Evolutionary conservation across 2,113 vertebrate genomes (phyloP), one percentile per base, ranked within the genome.

Genomic region (Gila orcuttii): DNA sequence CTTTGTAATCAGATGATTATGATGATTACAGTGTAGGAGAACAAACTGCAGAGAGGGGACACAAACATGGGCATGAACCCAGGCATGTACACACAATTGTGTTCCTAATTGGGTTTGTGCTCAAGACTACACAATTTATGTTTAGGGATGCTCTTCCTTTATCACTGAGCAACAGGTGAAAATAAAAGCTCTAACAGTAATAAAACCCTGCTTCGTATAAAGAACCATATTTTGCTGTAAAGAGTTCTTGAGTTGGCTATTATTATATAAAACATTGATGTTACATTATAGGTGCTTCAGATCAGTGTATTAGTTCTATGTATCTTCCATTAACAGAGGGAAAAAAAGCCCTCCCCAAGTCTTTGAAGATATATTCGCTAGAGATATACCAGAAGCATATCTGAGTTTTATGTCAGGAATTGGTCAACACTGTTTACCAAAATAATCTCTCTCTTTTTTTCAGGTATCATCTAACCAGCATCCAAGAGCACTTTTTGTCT

Each of bases 1-100:
- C 84, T 47, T 71, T 80, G 79, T 88, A 87, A 89, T 89, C 86
- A 89, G 86, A 85, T 80, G 84, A 88, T 87, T 82, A 86, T 68
- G 71, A 80, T 69, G 60, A 84, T 77, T 84, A 69, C 55, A 55
- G 47, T 86, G 66, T 83, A 74, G 82, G 81, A 83, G 82, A 83
- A 73, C 50, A 83, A 57, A 83, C 50, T 42, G 82, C 47, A 52
- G 15, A 69, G 81, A 83, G 68, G 82, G 82, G 80, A 69, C 25
- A 50, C 85, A 64, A 59, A 62, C 78, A 81, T 73, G 64, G 28
- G 66, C 66, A 6, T 25, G 13, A 45, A 47, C 55, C 31, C 68
- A 75, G 42, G 45, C 55, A 64, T 13, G 31, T 33, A 62, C 36
- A 33, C 66, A 62, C 77, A 36, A 59, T 73, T 59, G 47, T 71